Percentiles rank a stretch among this genome's conserved stretches.
Conservation (phyloP, 2,888 invertebrate genomes). For the Baronia brevicornis region DNA sequence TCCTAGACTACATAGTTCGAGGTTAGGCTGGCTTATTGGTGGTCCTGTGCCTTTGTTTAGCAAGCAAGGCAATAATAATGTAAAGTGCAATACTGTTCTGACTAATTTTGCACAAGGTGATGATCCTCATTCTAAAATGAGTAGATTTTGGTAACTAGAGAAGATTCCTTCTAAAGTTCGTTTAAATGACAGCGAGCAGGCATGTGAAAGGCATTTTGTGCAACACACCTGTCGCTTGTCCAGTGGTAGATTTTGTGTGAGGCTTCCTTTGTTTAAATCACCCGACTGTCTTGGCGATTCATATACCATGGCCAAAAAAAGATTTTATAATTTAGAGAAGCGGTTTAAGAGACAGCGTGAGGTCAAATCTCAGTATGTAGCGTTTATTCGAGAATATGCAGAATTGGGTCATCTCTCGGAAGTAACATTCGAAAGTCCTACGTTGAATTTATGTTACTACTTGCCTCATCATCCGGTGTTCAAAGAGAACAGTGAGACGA, state of each 20-base stretch:
- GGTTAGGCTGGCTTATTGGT: slow-evolving; percentile 9
- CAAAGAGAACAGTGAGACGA: slow-evolving; percentile 11
- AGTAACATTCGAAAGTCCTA: not conserved
- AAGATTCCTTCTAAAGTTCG: not conserved
- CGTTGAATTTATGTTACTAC: too few species aligned
- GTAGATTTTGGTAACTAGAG: slow-evolving; percentile 5
- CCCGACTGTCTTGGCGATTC: slow-evolving; percentile 21
- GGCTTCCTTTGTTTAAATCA: slow-evolving; percentile 19
- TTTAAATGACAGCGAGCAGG: slow-evolving; percentile 7
- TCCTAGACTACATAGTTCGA: slow-evolving; percentile 1
- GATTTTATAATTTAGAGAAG: slow-evolving; percentile 19
- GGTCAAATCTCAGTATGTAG: slow-evolving; percentile 10
- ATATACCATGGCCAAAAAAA: slow-evolving; percentile 17
- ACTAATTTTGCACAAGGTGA: too few species aligned
- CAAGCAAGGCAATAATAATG: too few species aligned
- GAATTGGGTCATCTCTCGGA: slow-evolving; percentile 16
- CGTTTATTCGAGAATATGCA: slow-evolving; percentile 18
- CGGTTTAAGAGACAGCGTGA: slow-evolving; percentile 10
- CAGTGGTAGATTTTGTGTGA: slow-evolving; percentile 21
- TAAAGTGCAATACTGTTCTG: not conserved
- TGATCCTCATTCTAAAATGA: too few species aligned
- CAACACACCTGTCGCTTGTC: slow-evolving; percentile 11
- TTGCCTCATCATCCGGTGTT: slow-evolving; percentile 15
- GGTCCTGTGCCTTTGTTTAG: too few species aligned
- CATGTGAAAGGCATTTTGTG: slow-evolving; percentile 13